Evolutionary conservation across 2,797 vertebrate species (phyloP).

Genomic region (Chiloscyllium punctatum): DNA sequence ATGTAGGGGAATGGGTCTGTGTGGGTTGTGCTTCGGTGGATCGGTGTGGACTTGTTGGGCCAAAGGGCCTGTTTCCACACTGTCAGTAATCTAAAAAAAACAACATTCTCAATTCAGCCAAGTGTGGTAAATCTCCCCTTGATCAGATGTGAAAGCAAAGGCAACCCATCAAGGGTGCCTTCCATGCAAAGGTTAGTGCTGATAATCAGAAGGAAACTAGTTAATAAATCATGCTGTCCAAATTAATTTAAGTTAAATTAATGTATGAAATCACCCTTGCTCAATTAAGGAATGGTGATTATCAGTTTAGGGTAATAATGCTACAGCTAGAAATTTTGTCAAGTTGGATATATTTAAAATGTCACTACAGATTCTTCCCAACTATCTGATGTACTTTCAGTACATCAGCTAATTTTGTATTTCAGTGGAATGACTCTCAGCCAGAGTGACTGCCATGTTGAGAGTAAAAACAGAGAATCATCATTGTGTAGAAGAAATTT

Average conservation of each 20-base stretch:
- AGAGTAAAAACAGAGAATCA: not conserved
- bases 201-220: not conserved
- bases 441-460: not conserved
- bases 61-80: no score
- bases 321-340: not conserved
- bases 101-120: not conserved
- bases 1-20: no score
- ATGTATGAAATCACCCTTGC: not conserved
- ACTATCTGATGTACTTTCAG: not conserved
- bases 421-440: not conserved
- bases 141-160: not conserved
- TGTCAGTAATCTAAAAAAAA: no score
- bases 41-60: no score
- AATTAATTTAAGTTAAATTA: not conserved
- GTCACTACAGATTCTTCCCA: not conserved
- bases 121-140: not conserved
- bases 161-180: not conserved
- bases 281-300: not conserved
- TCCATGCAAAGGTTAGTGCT: not conserved
- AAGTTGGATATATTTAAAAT: not conserved
- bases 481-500: no score
- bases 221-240: not conserved
- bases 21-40: no score
- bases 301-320: not conserved
- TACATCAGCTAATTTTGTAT: not conserved